Evolutionary conservation across 2,113 vertebrate species (phyloP), one percentile per base, ranked within the genome.

Genomic region (Corydoras sp.): DNA sequence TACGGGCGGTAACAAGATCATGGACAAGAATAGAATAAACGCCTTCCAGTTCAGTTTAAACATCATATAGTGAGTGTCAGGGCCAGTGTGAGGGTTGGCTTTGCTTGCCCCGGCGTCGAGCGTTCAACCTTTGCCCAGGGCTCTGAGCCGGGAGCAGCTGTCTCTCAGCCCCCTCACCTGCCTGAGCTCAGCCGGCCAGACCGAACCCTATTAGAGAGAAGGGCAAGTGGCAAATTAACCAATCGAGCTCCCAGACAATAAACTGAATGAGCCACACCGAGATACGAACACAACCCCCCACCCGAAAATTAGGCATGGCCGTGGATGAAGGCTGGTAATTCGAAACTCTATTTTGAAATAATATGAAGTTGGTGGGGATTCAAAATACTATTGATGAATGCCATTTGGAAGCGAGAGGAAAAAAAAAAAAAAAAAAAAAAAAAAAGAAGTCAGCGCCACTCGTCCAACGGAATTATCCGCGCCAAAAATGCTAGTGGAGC

Each of bases 191-290:
- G 66, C 65, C 55, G 49, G 55, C 49, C 75, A 80, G 65, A 64
- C 71, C 65, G 10, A 68, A 60, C 69, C 64, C 48, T 62, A 77
- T 77, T 71, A 77, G 35, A 10, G 31, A 64, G 43, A 55, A 43
- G 58, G 75, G 68, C 69, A 76, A 74, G 59, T 12, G 56, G 60
- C 56, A 74, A 74, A 76, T 77, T 68, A 72, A 71, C 65, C 65
- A 75, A 56, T 65, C 56, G 6, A 62, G 72, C 75, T 30, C 68
- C 62, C 31, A 76, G 69, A 76, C 74, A 72, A 68, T 50, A 71
- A 49, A 71, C 15, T 71, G 29, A 35, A 53, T 5, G 9, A 55
- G 53, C 9, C 30, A 68, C 24, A 14, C 2, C 58, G 58, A 69
- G 15, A 75, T 9, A 61, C 13, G 4, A 65, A 30, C 9, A 65